A percentile compares a stretch with the other conserved stretches of the same genome.
Conservation (phyloP, 2,888 invertebrate species). For the Sarcophaga subvicina region DNA sequence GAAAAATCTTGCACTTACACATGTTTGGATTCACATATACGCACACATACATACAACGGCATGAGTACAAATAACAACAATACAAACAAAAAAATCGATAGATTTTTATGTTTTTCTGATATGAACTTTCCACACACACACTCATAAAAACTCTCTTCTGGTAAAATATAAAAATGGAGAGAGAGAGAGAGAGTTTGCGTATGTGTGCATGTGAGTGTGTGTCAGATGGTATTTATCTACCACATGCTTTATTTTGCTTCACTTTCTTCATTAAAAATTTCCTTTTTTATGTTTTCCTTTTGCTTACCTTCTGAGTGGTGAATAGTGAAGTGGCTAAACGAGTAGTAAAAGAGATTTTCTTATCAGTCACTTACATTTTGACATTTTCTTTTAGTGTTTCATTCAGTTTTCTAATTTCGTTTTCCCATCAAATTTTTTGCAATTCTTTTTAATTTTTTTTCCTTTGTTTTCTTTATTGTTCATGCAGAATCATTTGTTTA, state of each 20-base stretch:
- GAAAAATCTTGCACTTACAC: neutral
- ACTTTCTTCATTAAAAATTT: constrained; percentile 27
- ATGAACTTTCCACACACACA: neutral
- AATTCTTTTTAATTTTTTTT: neutral
- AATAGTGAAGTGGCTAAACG: neutral
- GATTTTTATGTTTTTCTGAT: constrained; percentile 37
- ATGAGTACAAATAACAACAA: neutral
- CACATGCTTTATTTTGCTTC: constrained; percentile 31
- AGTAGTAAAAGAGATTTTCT: neutral
- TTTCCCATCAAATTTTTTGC: neutral
- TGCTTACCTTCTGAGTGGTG: neutral
- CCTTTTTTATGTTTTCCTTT: neutral
- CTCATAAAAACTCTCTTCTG: neutral
- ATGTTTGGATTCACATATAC: neutral
- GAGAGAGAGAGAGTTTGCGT: neutral
- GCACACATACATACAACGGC: constrained; percentile 1
- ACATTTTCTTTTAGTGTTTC: constrained; percentile 33
- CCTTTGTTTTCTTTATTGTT: neutral
- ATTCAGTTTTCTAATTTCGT: neutral
- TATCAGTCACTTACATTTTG: constrained; percentile 47
- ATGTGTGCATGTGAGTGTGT: neutral
- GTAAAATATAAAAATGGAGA: no score
- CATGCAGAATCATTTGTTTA: neutral
- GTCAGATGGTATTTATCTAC: constrained; percentile 11
- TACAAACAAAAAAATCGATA: constrained; percentile 47